A percentile compares a stretch with the other conserved stretches of the same genome.
phyloP scores from a whole-genome alignment of 2,888 invertebrate genomes.

The Leptopterna dolabrata region DNA sequence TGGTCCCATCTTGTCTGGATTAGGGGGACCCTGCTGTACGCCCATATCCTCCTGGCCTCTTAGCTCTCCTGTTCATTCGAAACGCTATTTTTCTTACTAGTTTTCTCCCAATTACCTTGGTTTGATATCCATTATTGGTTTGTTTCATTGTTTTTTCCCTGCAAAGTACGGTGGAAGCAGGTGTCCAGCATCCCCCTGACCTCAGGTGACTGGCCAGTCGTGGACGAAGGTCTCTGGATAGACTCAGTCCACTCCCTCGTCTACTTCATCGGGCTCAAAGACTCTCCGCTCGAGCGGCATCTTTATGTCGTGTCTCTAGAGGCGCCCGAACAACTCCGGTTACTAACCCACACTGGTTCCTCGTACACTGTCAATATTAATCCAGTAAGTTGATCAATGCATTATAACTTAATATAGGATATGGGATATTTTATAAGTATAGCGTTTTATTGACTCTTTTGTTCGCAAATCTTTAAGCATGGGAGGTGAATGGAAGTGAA shows the following conservation, averaged over 20 bases:
- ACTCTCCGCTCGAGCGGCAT: conserved; percentile 92
- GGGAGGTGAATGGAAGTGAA: too few species aligned
- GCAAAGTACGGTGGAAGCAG: conserved; percentile 41
- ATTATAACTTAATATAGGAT: too few species aligned
- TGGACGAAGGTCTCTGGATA: conserved; percentile 88
- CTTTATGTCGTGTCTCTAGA: conserved; percentile 85
- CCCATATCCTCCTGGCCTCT: too few species aligned
- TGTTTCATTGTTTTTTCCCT: neutral
- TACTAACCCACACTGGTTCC: conserved; percentile 85
- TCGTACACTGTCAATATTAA: conserved; percentile 88
- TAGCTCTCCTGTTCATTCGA: too few species aligned
- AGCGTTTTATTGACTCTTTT: too few species aligned
- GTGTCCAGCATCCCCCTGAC: conserved; percentile 75
- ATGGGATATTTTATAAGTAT: too few species aligned
- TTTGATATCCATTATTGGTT: too few species aligned
- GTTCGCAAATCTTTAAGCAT: too few species aligned
- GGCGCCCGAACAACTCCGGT: conserved; percentile 77
- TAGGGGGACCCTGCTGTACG: too few species aligned
- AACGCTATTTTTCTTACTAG: too few species aligned
- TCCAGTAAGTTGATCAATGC: conserved; percentile 70
- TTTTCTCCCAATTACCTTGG: too few species aligned
- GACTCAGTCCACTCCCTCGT: conserved; percentile 82
- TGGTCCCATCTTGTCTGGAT: too few species aligned
- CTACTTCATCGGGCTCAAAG: conserved; percentile 90
- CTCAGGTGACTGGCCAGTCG: conserved; percentile 93